Conservation (phyloP, 2,888 invertebrate species). For the Caenorhabditis panamensis region DNA sequence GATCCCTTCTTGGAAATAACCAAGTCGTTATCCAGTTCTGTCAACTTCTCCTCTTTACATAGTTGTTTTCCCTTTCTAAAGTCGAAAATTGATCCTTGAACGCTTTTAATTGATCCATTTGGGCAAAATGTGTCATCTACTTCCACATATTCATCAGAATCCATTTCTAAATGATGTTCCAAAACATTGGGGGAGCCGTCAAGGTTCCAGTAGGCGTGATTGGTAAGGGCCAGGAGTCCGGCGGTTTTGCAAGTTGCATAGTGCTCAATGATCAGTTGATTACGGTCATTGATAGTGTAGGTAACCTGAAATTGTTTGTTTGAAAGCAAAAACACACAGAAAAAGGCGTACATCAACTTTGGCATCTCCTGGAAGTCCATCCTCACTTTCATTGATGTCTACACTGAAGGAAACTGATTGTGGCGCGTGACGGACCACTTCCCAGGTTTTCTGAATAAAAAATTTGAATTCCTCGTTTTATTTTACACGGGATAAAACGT, state of each 20-base stretch:
- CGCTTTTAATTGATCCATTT: constrained; percentile 47
- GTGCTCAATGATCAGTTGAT: constrained; percentile 72
- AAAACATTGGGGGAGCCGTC: constrained; percentile 64
- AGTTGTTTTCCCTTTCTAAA: constrained; percentile 28
- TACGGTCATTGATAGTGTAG: constrained; percentile 72
- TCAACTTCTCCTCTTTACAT: constrained; percentile 18
- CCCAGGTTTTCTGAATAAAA: constrained; percentile 67
- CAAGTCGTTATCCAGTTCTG: constrained; percentile 61
- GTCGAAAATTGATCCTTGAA: constrained; percentile 40
- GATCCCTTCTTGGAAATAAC: constrained; percentile 36
- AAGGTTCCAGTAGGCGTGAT: constrained; percentile 73
- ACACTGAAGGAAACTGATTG: constrained; percentile 65
- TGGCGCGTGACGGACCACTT: constrained; percentile 59
- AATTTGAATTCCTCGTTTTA: too few species aligned
- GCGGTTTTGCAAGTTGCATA: constrained; percentile 59
- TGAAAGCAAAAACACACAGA: too few species aligned
- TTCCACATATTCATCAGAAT: constrained; percentile 61
- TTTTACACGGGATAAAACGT: background rate
- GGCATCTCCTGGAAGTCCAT: constrained; percentile 72
- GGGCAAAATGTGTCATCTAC: constrained; percentile 59
- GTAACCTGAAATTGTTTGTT: constrained; percentile 62
- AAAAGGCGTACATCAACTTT: constrained; percentile 64
- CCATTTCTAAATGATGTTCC: constrained; percentile 60
- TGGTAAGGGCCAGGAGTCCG: constrained; percentile 65
- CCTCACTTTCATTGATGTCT: constrained; percentile 35